These are phyloP conservation scores for Sepioteuthis lessoniana DNA, from an alignment of 2,888 invertebrate species.

Conservation along the genomic window DNA sequence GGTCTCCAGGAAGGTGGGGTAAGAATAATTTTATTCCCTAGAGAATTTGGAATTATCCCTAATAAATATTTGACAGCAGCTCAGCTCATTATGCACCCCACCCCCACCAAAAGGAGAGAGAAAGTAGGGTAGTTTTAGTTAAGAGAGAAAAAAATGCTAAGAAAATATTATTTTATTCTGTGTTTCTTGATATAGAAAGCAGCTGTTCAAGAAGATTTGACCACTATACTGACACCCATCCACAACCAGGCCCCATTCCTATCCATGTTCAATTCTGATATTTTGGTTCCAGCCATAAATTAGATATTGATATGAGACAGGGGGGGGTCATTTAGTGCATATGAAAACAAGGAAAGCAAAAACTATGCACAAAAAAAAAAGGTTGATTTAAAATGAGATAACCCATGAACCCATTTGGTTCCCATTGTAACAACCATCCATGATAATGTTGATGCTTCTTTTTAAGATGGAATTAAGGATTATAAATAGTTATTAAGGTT, in stretches of 20 bases:
- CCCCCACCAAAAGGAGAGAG: no score
- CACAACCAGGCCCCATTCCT: not conserved
- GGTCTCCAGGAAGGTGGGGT: no score
- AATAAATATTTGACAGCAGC: not conserved
- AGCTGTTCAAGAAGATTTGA: not conserved
- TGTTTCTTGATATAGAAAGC: not conserved
- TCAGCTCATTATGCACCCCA: not conserved
- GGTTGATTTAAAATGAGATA: no score
- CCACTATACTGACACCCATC: no score
- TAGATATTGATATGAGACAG: not conserved
- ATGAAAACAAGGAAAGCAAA: not conserved
- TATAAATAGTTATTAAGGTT: no score
- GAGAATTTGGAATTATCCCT: not conserved
- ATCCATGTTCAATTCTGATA: not conserved
- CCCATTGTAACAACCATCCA: no score
- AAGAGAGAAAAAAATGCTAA: not conserved
- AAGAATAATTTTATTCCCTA: not conserved
- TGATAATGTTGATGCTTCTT: no score
- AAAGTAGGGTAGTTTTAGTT: no score
- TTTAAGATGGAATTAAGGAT: no score
- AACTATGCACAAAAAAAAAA: no score
- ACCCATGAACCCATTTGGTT: no score
- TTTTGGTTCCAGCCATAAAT: not conserved
- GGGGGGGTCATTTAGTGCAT: not conserved
- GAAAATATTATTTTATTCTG: not conserved